These are phyloP conservation scores for Labeo calbasu DNA, from an alignment of 2,797 vertebrate species.

Conservation along the genomic window DNA sequence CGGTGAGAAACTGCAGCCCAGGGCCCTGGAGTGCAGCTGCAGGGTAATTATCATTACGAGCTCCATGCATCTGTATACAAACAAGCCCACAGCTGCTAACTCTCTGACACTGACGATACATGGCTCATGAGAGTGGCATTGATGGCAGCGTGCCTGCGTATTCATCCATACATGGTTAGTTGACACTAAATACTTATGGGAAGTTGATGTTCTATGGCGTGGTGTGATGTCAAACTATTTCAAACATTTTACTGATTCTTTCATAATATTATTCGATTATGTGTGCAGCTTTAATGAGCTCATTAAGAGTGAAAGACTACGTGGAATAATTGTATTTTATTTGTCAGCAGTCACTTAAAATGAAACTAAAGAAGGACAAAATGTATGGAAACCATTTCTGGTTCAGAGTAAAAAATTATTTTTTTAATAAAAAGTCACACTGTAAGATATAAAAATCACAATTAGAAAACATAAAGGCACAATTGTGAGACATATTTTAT, in stretches of 20 bases:
- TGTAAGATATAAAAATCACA: not conserved
- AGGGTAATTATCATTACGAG: conserved; percentile 78
- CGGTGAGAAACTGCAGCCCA: conserved; percentile 58
- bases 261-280: not conserved
- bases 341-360: not conserved
- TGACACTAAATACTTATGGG: conserved; percentile 5
- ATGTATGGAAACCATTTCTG: not conserved
- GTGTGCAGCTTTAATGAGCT: not conserved
- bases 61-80: conserved; percentile 81
- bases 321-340: not conserved
- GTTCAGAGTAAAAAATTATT: not conserved
- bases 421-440: too few relatives aligned
- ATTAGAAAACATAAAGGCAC: not conserved
- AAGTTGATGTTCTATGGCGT: not conserved
- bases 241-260: not conserved
- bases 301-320: not conserved
- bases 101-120: conserved; percentile 70
- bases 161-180: conserved; percentile 30
- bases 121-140: conserved; percentile 24
- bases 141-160: not conserved
- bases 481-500: not conserved
- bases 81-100: conserved; percentile 79
- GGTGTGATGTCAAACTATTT: not conserved
- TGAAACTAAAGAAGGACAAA: not conserved
- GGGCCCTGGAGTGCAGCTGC: conserved; percentile 75